Conservation (phyloP, 2,888 invertebrate genomes). For the Ectemnius lituratus region DNA sequence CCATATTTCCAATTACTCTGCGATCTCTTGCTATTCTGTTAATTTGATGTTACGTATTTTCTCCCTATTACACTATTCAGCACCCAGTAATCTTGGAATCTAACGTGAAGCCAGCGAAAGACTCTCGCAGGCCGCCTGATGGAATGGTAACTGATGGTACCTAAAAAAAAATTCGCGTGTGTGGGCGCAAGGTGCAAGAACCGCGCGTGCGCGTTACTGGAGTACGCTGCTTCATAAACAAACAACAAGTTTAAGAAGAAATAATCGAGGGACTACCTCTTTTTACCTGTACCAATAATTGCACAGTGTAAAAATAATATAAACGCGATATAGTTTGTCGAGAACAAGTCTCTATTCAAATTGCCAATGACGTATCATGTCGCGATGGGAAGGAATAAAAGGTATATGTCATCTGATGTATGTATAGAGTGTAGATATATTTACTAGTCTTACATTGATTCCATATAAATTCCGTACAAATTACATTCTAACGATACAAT, state of each 20-base stretch:
- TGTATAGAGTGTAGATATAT: too few relatives aligned
- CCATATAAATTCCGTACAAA: too few relatives aligned
- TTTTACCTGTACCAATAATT: too few relatives aligned
- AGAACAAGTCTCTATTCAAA: too few relatives aligned
- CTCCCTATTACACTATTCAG: neutral
- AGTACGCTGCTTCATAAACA: slow-evolving; percentile 39
- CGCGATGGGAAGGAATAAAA: too few relatives aligned
- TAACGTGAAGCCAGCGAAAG: neutral
- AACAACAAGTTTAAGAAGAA: slow-evolving; percentile 20
- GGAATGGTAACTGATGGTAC: slow-evolving; percentile 24
- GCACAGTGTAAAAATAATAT: too few relatives aligned
- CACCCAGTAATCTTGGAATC: neutral
- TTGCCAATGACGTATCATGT: too few relatives aligned
- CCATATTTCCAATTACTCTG: slow-evolving; percentile 73
- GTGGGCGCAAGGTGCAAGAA: slow-evolving; percentile 23
- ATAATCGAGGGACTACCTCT: neutral
- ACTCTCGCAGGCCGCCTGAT: neutral
- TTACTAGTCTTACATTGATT: too few relatives aligned
- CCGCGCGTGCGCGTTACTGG: slow-evolving; percentile 38
- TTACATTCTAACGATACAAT: too few relatives aligned
- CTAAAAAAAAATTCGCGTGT: slow-evolving; percentile 41
- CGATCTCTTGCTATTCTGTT: neutral
- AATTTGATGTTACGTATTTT: neutral
- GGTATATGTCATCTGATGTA: too few relatives aligned
- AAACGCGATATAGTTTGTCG: too few relatives aligned